Conservation (phyloP, 2,797 vertebrate genomes). For the Garrulus glandarius region DNA sequence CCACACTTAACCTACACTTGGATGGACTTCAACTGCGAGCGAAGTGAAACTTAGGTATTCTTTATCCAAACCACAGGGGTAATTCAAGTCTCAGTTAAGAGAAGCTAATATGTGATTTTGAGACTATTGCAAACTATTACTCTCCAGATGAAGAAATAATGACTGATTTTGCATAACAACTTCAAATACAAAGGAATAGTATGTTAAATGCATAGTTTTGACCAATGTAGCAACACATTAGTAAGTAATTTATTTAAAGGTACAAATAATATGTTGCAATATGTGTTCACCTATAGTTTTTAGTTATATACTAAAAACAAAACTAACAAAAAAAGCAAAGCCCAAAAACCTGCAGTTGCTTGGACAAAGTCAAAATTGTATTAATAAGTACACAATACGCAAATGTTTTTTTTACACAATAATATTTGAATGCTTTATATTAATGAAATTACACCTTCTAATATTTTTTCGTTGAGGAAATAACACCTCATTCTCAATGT, state of each 20-base stretch:
- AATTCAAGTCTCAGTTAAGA: not conserved
- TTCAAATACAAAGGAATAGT: not conserved
- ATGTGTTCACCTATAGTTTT: not conserved
- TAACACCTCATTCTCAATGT: not conserved
- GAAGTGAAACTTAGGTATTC: not conserved
- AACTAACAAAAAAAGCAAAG: not conserved
- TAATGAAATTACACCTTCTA: not conserved
- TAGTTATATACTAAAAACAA: not conserved
- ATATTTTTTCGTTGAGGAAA: not conserved
- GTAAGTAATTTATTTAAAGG: not conserved
- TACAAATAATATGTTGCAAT: not conserved
- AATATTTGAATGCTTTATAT: not conserved
- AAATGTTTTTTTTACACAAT: not conserved
- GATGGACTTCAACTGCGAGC: not conserved
- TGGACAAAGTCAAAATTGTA: not conserved
- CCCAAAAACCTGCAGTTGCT: rapidly evolving
- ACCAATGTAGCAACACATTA: not conserved
- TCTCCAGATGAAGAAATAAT: not conserved
- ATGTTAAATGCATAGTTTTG: not conserved
- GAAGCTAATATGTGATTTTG: not conserved
- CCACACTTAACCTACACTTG: not conserved
- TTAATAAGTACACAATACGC: not conserved
- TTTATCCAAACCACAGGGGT: not conserved
- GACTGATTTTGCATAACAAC: not conserved
- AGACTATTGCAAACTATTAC: not conserved